Percentiles rank a stretch among this genome's conserved stretches.
phyloP scores from a whole-genome alignment of 2,888 invertebrate genomes.

The Entomobrya proxima region DNA sequence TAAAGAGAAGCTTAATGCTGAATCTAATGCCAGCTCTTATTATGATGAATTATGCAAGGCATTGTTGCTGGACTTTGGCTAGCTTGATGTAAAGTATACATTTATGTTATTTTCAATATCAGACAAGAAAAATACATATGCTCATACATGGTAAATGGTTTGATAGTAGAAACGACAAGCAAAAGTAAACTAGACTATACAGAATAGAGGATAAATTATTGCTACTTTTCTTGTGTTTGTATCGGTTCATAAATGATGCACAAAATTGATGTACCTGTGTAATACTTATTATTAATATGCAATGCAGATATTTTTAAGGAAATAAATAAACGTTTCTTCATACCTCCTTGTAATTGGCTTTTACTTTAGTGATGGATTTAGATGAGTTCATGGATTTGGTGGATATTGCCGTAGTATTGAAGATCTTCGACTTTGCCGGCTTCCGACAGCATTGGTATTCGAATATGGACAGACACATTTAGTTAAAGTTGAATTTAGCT shows the following conservation, averaged over 20 bases:
- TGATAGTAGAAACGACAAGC: neutral
- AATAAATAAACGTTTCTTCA: conserved; percentile 44
- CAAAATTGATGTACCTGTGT: conserved; percentile 38
- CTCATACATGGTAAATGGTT: conserved; percentile 1
- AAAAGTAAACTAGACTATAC: neutral
- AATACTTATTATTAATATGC: neutral
- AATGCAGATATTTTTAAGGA: conserved; percentile 30
- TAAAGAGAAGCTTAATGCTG: neutral
- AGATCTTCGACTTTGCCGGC: too few species aligned
- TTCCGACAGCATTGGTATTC: neutral
- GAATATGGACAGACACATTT: neutral
- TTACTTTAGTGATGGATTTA: too few species aligned
- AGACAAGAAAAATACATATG: neutral
- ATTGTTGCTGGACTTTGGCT: conserved; percentile 54
- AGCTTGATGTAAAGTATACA: conserved; percentile 2
- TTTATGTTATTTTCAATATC: neutral
- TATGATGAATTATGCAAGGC: conserved; percentile 65
- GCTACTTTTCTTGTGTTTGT: conserved; percentile 1
- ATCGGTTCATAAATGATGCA: conserved; percentile 20
- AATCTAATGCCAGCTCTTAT: conserved; percentile 41
- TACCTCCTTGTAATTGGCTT: too few species aligned
- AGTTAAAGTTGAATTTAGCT: conserved; percentile 67
- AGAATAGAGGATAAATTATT: neutral
- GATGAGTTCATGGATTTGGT: too few species aligned
- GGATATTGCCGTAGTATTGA: too few species aligned